These are phyloP conservation scores for Drosophila rufa DNA, from an alignment of 1,140 invertebrate species.

Conservation along the genomic window DNA sequence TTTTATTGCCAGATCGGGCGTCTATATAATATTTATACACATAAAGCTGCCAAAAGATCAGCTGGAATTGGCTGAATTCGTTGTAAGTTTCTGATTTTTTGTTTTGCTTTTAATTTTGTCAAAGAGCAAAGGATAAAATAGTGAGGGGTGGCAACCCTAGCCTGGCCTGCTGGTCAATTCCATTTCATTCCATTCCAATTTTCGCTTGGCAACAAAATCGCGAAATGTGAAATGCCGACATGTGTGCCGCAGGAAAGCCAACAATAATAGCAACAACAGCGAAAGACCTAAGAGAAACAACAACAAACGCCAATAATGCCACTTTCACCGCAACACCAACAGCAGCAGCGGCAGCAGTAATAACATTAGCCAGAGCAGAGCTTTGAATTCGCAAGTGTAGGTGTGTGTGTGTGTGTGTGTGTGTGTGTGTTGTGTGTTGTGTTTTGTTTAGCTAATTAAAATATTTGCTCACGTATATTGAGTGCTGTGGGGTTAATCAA, in stretches of 20 bases:
- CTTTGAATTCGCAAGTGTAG: not conserved
- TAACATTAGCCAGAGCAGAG: constrained; percentile 4
- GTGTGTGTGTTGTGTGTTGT: constrained; percentile 2
- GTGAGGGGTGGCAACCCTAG: constrained; percentile 29
- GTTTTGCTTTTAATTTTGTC: not conserved
- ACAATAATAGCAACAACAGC: constrained; percentile 8
- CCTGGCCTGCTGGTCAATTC: constrained; percentile 28
- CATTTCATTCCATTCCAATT: constrained; percentile 24
- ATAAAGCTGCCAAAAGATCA: too few species aligned
- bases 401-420: not conserved
- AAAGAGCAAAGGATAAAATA: constrained; percentile 3
- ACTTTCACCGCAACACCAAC: constrained; percentile 41
- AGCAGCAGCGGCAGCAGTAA: constrained; percentile 19
- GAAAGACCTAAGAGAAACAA: constrained; percentile 9
- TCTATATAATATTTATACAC: too few species aligned
- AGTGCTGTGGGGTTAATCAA: constrained; percentile 38
- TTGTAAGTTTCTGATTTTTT: not conserved
- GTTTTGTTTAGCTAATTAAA: constrained; percentile 33
- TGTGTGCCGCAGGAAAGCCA: constrained; percentile 21
- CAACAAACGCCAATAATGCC: constrained; percentile 28
- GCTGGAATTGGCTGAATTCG: too few species aligned
- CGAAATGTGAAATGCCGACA: constrained; percentile 16
- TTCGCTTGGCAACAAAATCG: constrained; percentile 46
- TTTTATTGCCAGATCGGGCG: too few species aligned
- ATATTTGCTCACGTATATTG: constrained; percentile 23